phyloP scores from a whole-genome alignment of 1,140 invertebrate species.

The Drosophila takahashii region DNA sequence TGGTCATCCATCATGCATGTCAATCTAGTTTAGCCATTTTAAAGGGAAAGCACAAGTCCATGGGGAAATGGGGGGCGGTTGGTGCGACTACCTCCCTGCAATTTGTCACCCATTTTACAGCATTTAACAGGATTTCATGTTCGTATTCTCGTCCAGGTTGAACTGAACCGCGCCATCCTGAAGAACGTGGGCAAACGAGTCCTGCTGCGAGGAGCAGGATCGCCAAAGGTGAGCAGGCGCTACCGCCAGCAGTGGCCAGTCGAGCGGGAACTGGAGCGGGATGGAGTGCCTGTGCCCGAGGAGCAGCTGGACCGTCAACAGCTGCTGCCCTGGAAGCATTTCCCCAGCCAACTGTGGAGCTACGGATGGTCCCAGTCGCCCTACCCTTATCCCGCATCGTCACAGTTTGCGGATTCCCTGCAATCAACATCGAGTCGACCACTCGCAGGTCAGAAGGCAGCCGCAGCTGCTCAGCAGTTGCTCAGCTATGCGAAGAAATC shows the following conservation, averaged over 20 bases:
- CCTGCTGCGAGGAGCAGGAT: conserved; percentile 24
- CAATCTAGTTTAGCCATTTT: conserved; percentile 17
- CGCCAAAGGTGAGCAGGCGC: conserved; percentile 29
- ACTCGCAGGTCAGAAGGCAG: conserved; percentile 15
- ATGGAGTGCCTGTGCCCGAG: conserved; percentile 22
- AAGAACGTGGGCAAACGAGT: conserved; percentile 87
- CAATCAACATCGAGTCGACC: conserved; percentile 31
- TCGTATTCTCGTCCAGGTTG: conserved; percentile 77
- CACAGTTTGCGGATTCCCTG: conserved; percentile 64
- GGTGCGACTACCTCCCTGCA: not conserved
- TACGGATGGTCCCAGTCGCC: conserved; percentile 47
- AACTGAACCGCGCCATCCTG: conserved; percentile 86
- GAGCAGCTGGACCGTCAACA: conserved; percentile 40
- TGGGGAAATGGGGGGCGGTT: not conserved
- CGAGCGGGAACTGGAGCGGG: conserved; percentile 18
- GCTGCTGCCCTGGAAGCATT: conserved; percentile 55
- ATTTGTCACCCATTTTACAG: conserved; percentile 32
- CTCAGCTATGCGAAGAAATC: conserved; percentile 68
- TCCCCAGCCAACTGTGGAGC: conserved; percentile 72
- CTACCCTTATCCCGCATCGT: conserved; percentile 6
- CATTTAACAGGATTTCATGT: conserved; percentile 42
- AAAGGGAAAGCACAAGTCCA: not conserved
- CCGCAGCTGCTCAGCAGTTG: conserved; percentile 28
- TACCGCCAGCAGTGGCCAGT: conserved; percentile 39
- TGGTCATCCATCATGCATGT: conserved; percentile 25